Evolutionary conservation across 2,797 vertebrate genomes (phyloP).

Genomic region (Siniperca undulata): DNA sequence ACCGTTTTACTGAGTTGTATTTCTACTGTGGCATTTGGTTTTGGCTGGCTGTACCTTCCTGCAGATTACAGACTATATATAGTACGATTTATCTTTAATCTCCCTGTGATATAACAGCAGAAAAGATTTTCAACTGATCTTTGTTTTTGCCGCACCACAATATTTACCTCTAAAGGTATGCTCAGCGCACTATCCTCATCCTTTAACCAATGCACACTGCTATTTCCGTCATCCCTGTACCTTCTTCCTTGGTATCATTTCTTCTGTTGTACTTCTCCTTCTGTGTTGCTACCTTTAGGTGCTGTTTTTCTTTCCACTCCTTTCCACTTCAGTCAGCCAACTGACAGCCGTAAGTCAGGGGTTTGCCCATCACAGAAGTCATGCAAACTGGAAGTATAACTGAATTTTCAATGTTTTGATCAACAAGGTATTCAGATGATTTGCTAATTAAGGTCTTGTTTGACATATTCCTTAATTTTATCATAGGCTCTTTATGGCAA

Average conservation of each 20-base stretch:
- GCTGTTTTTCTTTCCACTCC: constrained; percentile 4
- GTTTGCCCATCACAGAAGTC: constrained; percentile 7
- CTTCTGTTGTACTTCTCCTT: neutral
- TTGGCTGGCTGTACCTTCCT: constrained; percentile 42
- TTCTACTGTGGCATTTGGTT: constrained; percentile 50
- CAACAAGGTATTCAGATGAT: neutral
- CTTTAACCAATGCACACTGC: constrained; percentile 1
- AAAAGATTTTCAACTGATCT: constrained; percentile 64
- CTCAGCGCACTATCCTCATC: constrained; percentile 9
- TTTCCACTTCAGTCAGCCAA: constrained; percentile 29
- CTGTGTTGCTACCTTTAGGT: neutral
- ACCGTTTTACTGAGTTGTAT: constrained; percentile 19
- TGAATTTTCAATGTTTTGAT: neutral
- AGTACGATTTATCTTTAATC: constrained; percentile 80
- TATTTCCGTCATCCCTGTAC: constrained; percentile 10
- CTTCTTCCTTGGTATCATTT: neutral
- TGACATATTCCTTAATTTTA: neutral
- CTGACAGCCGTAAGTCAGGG: neutral
- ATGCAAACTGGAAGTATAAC: neutral
- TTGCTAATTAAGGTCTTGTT: neutral
- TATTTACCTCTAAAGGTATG: constrained; percentile 55
- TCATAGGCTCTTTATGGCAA: neutral
- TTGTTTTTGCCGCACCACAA: constrained; percentile 49
- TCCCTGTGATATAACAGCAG: constrained; percentile 70
- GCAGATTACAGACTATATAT: constrained; percentile 79